These are phyloP conservation scores for Tachysurus vachellii DNA, from an alignment of 2,113 vertebrate species.

Conservation along the genomic window DNA sequence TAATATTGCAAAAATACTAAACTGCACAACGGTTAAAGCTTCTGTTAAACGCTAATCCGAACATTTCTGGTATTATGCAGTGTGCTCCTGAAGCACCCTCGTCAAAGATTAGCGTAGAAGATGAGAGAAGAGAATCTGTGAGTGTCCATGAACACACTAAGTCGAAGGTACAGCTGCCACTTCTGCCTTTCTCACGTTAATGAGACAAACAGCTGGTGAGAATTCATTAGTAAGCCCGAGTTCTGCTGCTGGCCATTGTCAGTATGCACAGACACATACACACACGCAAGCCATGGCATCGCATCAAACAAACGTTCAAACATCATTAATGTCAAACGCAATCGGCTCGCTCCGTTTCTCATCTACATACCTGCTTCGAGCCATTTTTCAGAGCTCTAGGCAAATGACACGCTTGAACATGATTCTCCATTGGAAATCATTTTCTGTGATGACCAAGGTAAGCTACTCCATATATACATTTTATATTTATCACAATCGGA, in stretches of 20 bases:
- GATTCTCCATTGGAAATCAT: not conserved
- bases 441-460: not conserved
- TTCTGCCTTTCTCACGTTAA: not conserved
- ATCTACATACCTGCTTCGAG: not conserved
- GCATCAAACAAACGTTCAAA: constrained; percentile 3
- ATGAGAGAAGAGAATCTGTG: not conserved
- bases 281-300: not conserved
- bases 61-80: not conserved
- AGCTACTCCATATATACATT: not conserved
- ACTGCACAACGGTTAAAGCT: not conserved
- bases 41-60: not conserved
- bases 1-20: not conserved
- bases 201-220: not conserved
- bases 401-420: not conserved
- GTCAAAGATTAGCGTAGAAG: not conserved
- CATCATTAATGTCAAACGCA: not conserved
- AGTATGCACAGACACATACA: not conserved
- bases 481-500: not conserved
- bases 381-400: not conserved
- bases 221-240: not conserved
- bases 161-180: not conserved
- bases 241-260: not conserved
- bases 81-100: not conserved
- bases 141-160: not conserved
- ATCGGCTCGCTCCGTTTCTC: not conserved